Conservation (phyloP, 2,797 vertebrate genomes). For the Scleropages formosus region DNA sequence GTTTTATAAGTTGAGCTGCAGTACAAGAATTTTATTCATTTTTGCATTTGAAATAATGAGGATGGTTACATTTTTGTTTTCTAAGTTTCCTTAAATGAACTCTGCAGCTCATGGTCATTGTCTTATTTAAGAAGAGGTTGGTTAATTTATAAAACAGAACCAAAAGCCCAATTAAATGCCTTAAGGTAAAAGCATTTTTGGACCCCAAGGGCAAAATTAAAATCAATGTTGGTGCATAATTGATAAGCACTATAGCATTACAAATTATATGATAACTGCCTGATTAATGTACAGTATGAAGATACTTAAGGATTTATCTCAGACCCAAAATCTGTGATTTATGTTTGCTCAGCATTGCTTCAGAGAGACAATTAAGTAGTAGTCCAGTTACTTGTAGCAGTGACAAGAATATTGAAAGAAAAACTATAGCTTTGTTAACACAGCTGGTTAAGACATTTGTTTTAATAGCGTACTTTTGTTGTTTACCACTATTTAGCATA, state of each 20-base stretch:
- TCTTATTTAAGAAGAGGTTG: background rate
- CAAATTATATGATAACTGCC: no score
- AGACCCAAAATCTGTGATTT: no score
- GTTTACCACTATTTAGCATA: no score
- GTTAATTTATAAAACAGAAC: background rate
- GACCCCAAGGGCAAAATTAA: background rate
- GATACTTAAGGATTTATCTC: no score
- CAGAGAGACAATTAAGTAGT: no score
- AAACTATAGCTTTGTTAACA: no score
- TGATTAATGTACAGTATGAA: no score
- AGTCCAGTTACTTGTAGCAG: no score
- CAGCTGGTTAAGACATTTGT: no score
- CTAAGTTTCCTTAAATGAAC: background rate
- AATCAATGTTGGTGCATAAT: slow-evolving; percentile 19
- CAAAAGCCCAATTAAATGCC: background rate
- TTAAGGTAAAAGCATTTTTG: slow-evolving; percentile 10
- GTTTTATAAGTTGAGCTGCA: background rate
- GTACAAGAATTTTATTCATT: background rate
- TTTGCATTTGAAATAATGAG: background rate
- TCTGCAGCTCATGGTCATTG: background rate
- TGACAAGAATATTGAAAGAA: no score
- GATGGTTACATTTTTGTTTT: background rate
- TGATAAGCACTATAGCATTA: background rate
- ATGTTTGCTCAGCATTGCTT: no score
- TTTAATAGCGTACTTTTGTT: no score